Conservation (phyloP, 2,113 vertebrate species). For the Halcyon malimbica region DNA sequence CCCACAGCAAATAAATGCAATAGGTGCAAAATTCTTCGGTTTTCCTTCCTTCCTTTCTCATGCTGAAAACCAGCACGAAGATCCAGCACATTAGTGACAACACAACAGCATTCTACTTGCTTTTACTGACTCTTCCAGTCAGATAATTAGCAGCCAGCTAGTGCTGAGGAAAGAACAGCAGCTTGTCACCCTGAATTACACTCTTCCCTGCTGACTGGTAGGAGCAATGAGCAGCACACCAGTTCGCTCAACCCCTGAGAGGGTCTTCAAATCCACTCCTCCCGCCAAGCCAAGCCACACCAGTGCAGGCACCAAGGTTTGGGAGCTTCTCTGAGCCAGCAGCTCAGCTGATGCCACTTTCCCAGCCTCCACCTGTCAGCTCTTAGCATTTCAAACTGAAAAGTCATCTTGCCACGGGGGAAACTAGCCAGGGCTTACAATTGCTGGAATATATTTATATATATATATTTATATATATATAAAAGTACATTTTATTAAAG, state of each 20-base stretch:
- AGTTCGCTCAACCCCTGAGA: not conserved
- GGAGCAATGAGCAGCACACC: not conserved
- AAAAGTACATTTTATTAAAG: constrained; percentile 29
- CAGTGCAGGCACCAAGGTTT: not conserved
- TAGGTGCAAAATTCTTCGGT: not conserved
- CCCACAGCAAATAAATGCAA: not conserved
- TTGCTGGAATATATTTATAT: not conserved
- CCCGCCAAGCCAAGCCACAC: not conserved
- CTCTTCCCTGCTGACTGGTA: not conserved
- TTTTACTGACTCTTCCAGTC: not conserved
- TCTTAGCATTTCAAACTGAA: not conserved
- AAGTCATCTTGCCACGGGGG: not conserved
- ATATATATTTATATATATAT: not conserved
- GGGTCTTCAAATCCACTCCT: not conserved
- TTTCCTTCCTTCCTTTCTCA: not conserved
- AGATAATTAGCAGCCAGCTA: not conserved
- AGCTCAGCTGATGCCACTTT: not conserved
- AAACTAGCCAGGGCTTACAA: not conserved
- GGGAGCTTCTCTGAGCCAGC: not conserved
- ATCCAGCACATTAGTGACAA: not conserved
- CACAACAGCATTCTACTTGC: accelerated
- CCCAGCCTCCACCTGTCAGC: not conserved
- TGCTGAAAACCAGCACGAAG: not conserved
- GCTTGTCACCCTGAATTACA: not conserved
- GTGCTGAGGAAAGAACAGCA: not conserved